Percentiles rank a stretch among this genome's conserved stretches.
Conservation (phyloP, 2,797 vertebrate genomes). For the Sebastes itinus region DNA sequence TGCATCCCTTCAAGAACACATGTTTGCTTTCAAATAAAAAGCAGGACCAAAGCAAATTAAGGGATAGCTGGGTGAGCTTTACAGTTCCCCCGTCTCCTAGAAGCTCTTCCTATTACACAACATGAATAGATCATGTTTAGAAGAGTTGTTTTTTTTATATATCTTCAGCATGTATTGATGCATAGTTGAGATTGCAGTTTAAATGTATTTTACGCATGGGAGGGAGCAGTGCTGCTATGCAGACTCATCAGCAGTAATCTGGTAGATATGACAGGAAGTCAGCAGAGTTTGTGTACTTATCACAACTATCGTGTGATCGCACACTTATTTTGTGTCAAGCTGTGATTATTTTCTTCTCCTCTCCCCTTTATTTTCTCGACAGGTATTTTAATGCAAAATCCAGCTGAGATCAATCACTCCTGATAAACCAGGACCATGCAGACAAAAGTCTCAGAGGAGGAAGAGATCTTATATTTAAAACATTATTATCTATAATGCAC, state of each 20-base stretch:
- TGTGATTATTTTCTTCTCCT: conserved; percentile 11
- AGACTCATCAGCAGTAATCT: conserved; percentile 12
- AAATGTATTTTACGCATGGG: conserved; percentile 1
- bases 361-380: conserved; percentile 5
- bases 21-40: conserved; percentile 37
- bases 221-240: background rate
- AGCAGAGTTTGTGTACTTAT: conserved; percentile 6
- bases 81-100: background rate
- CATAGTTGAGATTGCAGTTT: conserved; percentile 37
- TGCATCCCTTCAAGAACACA: conserved; percentile 5
- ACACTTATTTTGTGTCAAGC: conserved; percentile 19
- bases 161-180: conserved; percentile 25
- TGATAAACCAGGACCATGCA: conserved; percentile 52
- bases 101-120: conserved; percentile 29
- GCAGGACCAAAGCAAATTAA: conserved; percentile 25
- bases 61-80: conserved; percentile 1
- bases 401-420: conserved; percentile 57
- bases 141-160: conserved; percentile 40
- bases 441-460: conserved; percentile 44
- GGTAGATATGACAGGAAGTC: conserved; percentile 22
- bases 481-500: conserved; percentile 73
- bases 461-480: conserved; percentile 75
- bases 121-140: conserved; percentile 14
- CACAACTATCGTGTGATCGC: background rate
- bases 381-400: conserved; percentile 43